These are phyloP conservation scores for Pseudoatta argentina DNA, from an alignment of 1,140 invertebrate genomes.

Conservation along the genomic window DNA sequence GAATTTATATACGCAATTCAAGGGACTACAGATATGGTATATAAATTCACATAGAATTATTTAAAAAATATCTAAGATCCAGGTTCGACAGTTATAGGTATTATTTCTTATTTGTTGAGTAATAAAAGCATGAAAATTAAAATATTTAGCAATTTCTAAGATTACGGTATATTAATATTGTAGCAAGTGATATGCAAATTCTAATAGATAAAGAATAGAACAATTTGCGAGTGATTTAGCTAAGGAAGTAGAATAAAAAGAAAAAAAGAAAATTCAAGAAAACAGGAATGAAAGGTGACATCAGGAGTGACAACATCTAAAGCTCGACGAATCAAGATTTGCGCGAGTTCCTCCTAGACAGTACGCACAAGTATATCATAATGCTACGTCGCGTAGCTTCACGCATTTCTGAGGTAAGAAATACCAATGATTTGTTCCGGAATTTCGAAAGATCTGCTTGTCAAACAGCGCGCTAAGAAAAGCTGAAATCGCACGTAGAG, in stretches of 20 bases:
- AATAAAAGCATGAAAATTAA: neutral
- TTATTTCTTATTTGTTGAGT: neutral
- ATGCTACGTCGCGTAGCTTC: constrained; percentile 1
- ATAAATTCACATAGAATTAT: too few species aligned
- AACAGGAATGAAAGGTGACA: neutral
- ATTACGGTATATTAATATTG: neutral
- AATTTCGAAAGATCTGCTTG: constrained; percentile 57
- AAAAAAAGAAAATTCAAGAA: neutral
- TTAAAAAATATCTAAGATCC: too few species aligned
- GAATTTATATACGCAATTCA: too few species aligned
- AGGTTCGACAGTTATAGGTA: too few species aligned
- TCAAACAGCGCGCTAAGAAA: constrained; percentile 27
- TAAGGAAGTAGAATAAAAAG: neutral
- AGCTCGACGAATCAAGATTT: constrained; percentile 45
- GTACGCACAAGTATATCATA: constrained; percentile 21
- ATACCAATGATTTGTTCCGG: constrained; percentile 33
- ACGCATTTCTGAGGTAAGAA: neutral
- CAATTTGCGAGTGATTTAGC: constrained; percentile 41
- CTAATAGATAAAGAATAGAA: constrained; percentile 2
- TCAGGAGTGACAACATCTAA: neutral
- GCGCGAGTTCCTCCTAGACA: neutral
- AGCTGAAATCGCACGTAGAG: constrained; percentile 53
- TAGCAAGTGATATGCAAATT: neutral
- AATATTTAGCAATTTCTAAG: neutral
- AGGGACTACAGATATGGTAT: too few species aligned